phyloP scores from a whole-genome alignment of 2,888 invertebrate species.

The Cyclophora punctaria region DNA sequence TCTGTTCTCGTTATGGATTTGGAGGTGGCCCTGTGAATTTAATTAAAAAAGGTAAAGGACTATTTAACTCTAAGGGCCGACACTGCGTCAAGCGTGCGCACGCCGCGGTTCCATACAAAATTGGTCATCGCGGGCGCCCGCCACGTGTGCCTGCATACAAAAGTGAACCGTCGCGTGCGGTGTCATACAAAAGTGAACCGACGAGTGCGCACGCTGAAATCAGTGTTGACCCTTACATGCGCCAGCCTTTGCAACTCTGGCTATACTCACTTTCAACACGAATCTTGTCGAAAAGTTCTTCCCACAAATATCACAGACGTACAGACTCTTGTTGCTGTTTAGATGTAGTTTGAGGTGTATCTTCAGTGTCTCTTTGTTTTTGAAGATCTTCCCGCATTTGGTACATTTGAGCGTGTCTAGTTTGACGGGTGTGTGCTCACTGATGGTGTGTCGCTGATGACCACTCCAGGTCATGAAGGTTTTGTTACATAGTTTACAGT shows the following conservation, averaged over 20 bases:
- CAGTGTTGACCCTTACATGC: no score
- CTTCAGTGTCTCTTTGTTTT: slow-evolving; percentile 43
- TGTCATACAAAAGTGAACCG: no score
- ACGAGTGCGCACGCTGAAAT: no score
- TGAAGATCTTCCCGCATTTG: slow-evolving; percentile 54
- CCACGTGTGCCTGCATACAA: no score
- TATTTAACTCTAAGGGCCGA: no score
- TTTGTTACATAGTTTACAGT: slow-evolving; percentile 51
- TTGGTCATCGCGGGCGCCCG: no score
- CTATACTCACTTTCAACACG: slow-evolving; percentile 38
- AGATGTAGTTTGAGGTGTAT: slow-evolving; percentile 48
- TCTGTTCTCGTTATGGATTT: slow-evolving; percentile 56
- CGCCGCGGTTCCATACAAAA: no score
- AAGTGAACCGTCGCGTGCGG: no score
- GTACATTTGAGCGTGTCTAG: slow-evolving; percentile 44
- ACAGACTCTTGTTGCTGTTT: slow-evolving; percentile 36
- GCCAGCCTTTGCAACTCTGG: no score
- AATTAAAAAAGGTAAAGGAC: not conserved
- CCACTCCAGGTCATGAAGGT: slow-evolving; percentile 55
- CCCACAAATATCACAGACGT: slow-evolving; percentile 60
- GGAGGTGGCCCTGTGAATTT: slow-evolving; percentile 47
- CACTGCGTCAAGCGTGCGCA: no score
- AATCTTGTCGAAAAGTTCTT: slow-evolving; percentile 43
- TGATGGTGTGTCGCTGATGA: slow-evolving; percentile 46
- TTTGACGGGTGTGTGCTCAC: slow-evolving; percentile 41